Conservation (phyloP, 2,888 invertebrate species). For the Slavum lentiscoides region DNA sequence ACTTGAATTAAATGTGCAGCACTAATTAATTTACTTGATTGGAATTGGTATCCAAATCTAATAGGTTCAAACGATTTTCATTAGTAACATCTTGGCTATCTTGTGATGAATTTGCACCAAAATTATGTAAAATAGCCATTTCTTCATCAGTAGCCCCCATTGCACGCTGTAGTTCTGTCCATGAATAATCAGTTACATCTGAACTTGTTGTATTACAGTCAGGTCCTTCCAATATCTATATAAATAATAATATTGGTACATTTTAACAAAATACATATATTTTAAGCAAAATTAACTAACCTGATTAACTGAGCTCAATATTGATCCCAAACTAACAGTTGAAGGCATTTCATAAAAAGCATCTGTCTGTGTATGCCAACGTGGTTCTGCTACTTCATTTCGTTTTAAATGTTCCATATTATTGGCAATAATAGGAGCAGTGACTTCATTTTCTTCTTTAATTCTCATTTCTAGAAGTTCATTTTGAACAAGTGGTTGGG, state of each 20-base stretch:
- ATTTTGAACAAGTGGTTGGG: constrained; percentile 20
- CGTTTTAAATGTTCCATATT: constrained; percentile 22
- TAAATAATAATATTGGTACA: constrained; percentile 26
- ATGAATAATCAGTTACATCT: constrained; percentile 54
- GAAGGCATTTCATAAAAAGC: constrained; percentile 40
- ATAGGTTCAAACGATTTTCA: constrained; percentile 28
- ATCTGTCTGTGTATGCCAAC: constrained; percentile 45
- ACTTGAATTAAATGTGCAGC: not conserved
- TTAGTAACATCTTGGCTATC: constrained; percentile 19
- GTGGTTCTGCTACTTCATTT: constrained; percentile 47
- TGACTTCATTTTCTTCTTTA: constrained; percentile 34
- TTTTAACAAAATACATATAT: constrained; percentile 24
- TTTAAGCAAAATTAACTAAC: constrained; percentile 54
- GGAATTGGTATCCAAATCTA: constrained; percentile 32
- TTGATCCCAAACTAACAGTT: constrained; percentile 57
- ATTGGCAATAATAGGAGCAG: constrained; percentile 37
- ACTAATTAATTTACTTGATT: constrained; percentile 40
- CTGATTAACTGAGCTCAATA: constrained; percentile 58
- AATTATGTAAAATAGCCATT: constrained; percentile 58
- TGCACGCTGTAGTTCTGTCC: constrained; percentile 58
- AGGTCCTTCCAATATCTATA: constrained; percentile 45
- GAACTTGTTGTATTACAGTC: constrained; percentile 29
- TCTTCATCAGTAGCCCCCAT: constrained; percentile 59
- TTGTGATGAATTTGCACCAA: constrained; percentile 56
- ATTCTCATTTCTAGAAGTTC: not conserved